Percentiles rank a stretch among this genome's conserved stretches.
These are phyloP conservation scores for Drosophila melanogaster DNA, from an alignment of 1,140 invertebrate species.

Conservation along the genomic window DNA sequence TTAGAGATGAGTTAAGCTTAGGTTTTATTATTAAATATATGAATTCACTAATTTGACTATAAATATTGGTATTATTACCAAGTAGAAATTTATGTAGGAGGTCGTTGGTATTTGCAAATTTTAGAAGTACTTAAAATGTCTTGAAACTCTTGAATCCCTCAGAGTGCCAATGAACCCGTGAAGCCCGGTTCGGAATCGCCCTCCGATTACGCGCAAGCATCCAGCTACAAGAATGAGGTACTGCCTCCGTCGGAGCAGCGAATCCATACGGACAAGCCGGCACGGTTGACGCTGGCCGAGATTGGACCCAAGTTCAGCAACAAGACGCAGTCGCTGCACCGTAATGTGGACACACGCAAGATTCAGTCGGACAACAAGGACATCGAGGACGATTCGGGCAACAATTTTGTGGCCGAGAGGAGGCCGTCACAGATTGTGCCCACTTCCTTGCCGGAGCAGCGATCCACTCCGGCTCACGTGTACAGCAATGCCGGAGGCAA, in stretches of 20 bases:
- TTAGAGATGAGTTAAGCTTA: not conserved
- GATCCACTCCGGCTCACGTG: slow-evolving; percentile 79
- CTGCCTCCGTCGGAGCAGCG: slow-evolving; percentile 28
- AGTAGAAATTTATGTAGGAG: too few relatives aligned
- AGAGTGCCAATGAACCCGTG: slow-evolving; percentile 72
- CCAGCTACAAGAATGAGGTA: slow-evolving; percentile 77
- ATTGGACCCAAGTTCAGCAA: slow-evolving; percentile 30
- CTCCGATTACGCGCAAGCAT: slow-evolving; percentile 55
- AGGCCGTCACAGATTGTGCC: slow-evolving; percentile 69
- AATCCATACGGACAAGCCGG: slow-evolving; percentile 6
- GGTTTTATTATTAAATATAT: too few relatives aligned
- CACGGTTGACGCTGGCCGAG: slow-evolving; percentile 16
- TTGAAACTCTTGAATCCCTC: not conserved
- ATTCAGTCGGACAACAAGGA: slow-evolving; percentile 84
- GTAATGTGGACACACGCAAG: slow-evolving; percentile 80
- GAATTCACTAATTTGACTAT: too few relatives aligned
- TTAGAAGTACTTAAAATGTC: too few relatives aligned
- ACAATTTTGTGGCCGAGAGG: slow-evolving; percentile 77
- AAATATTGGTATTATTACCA: too few relatives aligned
- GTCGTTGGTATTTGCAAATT: too few relatives aligned
- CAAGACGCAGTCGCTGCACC: slow-evolving; percentile 63
- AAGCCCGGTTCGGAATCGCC: slow-evolving; percentile 50
- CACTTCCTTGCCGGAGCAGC: slow-evolving; percentile 75
- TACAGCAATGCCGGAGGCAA: slow-evolving; percentile 84
- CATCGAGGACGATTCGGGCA: slow-evolving; percentile 81